Percentiles rank a stretch among this genome's conserved stretches.
These are phyloP conservation scores for Myotis davidii DNA, from an alignment of 2,113 vertebrate species.

Conservation along the genomic window DNA sequence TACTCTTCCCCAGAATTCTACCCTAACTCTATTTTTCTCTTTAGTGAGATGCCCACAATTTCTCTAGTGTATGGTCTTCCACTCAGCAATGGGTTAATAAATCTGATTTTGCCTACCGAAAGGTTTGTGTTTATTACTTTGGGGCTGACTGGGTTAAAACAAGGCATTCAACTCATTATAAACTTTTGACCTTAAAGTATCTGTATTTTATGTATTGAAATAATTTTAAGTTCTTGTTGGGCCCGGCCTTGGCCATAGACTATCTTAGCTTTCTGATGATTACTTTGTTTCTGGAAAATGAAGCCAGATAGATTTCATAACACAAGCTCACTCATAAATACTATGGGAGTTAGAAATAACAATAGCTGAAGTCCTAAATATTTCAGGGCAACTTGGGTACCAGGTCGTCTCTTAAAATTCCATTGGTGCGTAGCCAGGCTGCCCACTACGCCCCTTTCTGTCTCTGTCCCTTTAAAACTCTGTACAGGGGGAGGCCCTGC, in stretches of 20 bases:
- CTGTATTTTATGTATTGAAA: constrained; percentile 34
- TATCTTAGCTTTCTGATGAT: background rate
- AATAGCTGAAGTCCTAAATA: background rate
- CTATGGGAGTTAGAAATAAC: background rate
- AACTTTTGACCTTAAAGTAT: background rate
- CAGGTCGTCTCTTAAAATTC: background rate
- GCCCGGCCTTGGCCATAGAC: background rate
- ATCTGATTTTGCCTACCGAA: background rate
- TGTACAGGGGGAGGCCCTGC: background rate
- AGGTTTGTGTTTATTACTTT: background rate
- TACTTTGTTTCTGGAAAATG: background rate
- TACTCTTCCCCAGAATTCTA: background rate
- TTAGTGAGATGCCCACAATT: background rate
- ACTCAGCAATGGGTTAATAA: background rate
- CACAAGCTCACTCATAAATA: background rate
- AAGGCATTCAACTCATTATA: background rate
- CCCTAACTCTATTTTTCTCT: background rate
- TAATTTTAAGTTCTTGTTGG: constrained; percentile 15
- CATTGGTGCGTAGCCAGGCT: background rate
- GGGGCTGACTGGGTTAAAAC: background rate
- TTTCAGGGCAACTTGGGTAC: background rate
- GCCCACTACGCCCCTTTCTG: background rate
- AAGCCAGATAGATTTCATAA: background rate
- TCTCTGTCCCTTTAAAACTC: background rate
- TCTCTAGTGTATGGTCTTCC: background rate